Evolutionary conservation across 2,888 invertebrate genomes (phyloP), one percentile per base, ranked within the genome.

Genomic region (Fragum whitleyi): DNA sequence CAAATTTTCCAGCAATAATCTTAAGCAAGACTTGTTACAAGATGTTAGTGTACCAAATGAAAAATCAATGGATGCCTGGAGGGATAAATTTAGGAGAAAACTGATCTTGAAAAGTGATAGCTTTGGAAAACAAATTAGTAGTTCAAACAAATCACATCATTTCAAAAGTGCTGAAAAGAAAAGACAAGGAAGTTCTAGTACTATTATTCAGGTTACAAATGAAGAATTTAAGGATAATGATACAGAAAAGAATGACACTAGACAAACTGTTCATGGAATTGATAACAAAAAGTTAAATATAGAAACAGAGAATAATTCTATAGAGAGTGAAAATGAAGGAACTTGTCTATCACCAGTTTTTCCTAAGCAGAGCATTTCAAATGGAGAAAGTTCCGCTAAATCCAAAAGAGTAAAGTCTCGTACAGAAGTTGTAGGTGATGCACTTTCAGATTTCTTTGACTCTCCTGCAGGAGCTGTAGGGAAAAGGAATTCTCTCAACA

Each of bases 371-470:
- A 77, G 71, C 32, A 39, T 5, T 21, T 69, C 71, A 3, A 47
- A 9, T n/a, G 2, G 47, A n/a, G 2, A n/a, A 47, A n/a, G n/a
- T n/a, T 19, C 14, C 14, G 16, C n/a, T 9, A 47, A 47, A 47
- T 47, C 47, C 2, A 47, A 47, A 47, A 47, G 16, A 47, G n/a
- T 47, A 19, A 14, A 14, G 14, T 14, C 47, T 16, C 5, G 47
- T 5, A 47, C 47, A 19, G 47, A 47, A 47, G 67, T 77, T 11
- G 79, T 89, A 14, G 82, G 74, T 73, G 84, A 85, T 53, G 82
- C 83, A 6, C 57, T 90, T 28, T 87, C 88, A 3, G 89, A 89
- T 59, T 88, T 90, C 67, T 88, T 90, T 84, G 88, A 88, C 69
- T 85, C 88, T 28, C 89, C 90, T 19, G 78, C 86, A 36, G 77